Evolutionary conservation across 2,888 invertebrate species (phyloP).

Genomic region (Nebria brevicollis): DNA sequence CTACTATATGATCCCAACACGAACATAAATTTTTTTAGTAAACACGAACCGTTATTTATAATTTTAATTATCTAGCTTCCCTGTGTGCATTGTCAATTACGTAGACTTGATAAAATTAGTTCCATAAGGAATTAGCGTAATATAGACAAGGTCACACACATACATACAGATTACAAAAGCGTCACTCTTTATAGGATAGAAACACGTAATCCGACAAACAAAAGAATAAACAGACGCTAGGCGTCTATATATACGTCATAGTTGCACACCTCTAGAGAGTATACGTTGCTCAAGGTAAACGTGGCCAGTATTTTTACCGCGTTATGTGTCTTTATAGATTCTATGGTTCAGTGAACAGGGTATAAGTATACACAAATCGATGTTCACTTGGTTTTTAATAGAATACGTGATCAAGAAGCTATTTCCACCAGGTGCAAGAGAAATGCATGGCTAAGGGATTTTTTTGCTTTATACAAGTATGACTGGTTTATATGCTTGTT

Average conservation of each 20-base stretch:
- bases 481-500: not conserved
- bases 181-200: not conserved
- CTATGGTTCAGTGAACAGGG: not conserved
- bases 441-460: not conserved
- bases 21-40: not conserved
- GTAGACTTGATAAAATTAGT: not conserved
- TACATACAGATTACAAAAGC: not conserved
- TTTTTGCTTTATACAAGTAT: not conserved
- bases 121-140: not conserved
- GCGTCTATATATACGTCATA: not conserved
- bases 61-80: not conserved
- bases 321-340: not conserved
- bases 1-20: not conserved
- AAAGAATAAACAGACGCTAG: not conserved
- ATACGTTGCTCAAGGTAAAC: not conserved
- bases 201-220: not conserved
- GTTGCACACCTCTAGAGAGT: not conserved
- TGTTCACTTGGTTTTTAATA: not conserved
- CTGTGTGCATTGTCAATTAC: not conserved
- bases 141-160: not conserved
- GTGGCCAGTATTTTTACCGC: not conserved
- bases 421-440: not conserved
- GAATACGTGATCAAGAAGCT: not conserved
- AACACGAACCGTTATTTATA: not conserved
- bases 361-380: not conserved